Base-by-base conservation (phyloP, 2,888 invertebrate species). In the Tuberolachnus salignus region DNA sequence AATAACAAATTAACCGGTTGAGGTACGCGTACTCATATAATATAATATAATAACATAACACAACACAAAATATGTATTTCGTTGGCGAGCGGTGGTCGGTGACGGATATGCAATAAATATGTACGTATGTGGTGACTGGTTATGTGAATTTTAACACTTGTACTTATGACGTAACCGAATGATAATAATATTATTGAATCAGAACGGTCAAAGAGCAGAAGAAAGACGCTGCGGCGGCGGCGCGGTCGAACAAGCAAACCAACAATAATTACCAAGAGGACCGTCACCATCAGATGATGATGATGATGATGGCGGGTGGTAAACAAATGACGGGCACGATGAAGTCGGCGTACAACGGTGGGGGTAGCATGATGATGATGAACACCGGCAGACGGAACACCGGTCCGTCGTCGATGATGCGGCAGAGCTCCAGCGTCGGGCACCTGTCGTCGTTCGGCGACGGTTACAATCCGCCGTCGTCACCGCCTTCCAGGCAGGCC, bases 391-490 rank as follows among this genome's bases (percentile, higher is more conserved):
- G 80, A 13, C 80, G 81, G 42, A 80, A 81, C 44, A 78, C 81
- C 23, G 80, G 81, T 81, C 70, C 80, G 14, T 71, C 75, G 66
- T 66, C 71, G n/a, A 72, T 73, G 59, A 75, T 81, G 63, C 81
- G 81, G 1, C 81, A 74, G 70, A 81, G 81, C 64, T 74, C 81
- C 51, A 83, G 83, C 61, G 82, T 84, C 84, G 81, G 87, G 83
- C 81, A 85, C 84, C 82, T 85, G 83, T 80, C 85, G 84, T 83
- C 90, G 88, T 83, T 86, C 88, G 82, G 89, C 88, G 44, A 90
- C 19, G 88, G 61, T 8, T 10, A 23, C 46, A 34, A 34, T 34
- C 3, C 3, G 3, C 3, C 3, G 3, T 34, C 34, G 34, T 34
- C 34, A 34, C 3, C 57, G 46, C 89, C 83, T 88, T 89, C 83